phyloP scores from a whole-genome alignment of 2,888 invertebrate species.

The Thereva nobilitata region DNA sequence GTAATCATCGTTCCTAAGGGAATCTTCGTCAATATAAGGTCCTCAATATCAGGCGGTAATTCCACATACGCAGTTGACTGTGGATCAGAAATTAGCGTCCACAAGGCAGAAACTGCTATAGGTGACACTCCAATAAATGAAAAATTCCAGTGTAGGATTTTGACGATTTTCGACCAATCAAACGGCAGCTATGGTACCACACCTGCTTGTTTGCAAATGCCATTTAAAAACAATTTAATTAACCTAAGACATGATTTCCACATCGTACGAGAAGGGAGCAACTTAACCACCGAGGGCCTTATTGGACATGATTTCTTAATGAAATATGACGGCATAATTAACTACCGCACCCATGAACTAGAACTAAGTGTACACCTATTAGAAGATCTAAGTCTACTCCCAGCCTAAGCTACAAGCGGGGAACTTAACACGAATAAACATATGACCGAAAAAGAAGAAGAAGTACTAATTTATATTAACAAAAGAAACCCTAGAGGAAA shows the following conservation, averaged over 20 bases:
- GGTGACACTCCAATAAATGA: constrained; percentile 1
- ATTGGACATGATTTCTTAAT: neutral
- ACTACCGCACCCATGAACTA: neutral
- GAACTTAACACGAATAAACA: neutral
- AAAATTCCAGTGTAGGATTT: neutral
- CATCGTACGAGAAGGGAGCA: neutral
- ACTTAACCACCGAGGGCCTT: neutral
- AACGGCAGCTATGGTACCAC: neutral
- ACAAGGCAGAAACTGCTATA: neutral
- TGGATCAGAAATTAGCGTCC: constrained; percentile 3
- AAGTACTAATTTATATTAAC: neutral
- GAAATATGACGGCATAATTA: neutral
- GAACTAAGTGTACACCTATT: neutral
- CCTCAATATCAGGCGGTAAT: neutral
- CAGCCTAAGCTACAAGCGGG: neutral
- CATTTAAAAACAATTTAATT: neutral
- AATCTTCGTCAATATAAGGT: neutral
- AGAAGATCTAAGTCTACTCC: neutral
- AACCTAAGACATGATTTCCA: neutral
- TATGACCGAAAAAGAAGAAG: neutral
- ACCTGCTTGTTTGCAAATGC: neutral
- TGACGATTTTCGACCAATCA: neutral
- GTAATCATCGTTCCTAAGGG: neutral
- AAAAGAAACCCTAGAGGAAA: too few relatives aligned
- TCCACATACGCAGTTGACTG: neutral